These are phyloP conservation scores for Athalia cordata DNA, from an alignment of 2,888 invertebrate genomes.

Conservation along the genomic window DNA sequence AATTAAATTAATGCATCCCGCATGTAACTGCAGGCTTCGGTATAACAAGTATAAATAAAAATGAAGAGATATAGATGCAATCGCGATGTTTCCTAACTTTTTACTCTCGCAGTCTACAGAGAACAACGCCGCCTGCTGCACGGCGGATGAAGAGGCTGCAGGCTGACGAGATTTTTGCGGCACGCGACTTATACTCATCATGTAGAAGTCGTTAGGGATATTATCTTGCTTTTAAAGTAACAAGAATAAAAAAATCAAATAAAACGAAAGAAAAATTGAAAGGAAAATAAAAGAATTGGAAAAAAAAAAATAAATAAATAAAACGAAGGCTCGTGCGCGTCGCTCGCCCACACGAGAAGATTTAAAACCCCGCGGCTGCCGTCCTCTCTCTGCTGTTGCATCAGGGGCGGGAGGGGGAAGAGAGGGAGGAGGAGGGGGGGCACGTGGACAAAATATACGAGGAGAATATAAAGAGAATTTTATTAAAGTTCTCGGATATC, in stretches of 20 bases:
- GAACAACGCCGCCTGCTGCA: too few relatives aligned
- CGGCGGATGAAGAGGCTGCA: neutral
- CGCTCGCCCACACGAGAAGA: neutral
- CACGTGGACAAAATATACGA: slow-evolving; percentile 3
- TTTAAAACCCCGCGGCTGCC: too few relatives aligned
- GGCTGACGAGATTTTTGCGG: slow-evolving; percentile 3
- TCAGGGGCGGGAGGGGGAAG: too few relatives aligned
- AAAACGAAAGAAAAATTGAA: neutral
- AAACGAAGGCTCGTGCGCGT: neutral
- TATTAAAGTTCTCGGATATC: neutral
- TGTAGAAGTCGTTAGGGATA: slow-evolving; percentile 10
- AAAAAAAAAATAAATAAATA: neutral
- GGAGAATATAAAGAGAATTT: neutral
- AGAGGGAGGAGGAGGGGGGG: neutral
- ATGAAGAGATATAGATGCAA: too few relatives aligned
- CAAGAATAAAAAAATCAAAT: neutral
- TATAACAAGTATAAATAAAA: too few relatives aligned
- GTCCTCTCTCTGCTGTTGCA: too few relatives aligned
- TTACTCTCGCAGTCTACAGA: too few relatives aligned
- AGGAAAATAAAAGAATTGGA: neutral
- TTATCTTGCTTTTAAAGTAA: neutral
- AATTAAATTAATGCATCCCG: too few relatives aligned
- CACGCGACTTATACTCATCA: slow-evolving; percentile 8
- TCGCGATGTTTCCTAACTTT: too few relatives aligned
- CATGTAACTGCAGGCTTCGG: too few relatives aligned